phyloP scores from a whole-genome alignment of 2,797 vertebrate genomes.

The Spinus pinus region DNA sequence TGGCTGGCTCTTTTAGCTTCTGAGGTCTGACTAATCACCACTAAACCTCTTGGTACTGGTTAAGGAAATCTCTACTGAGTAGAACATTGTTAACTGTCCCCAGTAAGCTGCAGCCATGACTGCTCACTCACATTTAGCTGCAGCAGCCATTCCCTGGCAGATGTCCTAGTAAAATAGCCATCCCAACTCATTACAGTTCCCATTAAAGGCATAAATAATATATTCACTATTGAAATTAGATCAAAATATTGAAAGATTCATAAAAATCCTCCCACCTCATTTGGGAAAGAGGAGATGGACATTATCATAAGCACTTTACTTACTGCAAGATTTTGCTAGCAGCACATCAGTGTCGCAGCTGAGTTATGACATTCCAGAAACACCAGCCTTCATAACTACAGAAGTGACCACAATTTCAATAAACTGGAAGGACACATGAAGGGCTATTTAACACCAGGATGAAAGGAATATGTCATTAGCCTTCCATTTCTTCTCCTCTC shows the following conservation, averaged over 20 bases:
- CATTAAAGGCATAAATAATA: conserved; percentile 36
- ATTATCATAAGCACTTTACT: background rate
- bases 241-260: conserved; percentile 36
- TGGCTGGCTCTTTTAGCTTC: background rate
- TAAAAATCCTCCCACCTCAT: conserved; percentile 8
- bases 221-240: background rate
- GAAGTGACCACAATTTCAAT: conserved; percentile 16
- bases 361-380: conserved; percentile 14
- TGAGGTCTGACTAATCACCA: background rate
- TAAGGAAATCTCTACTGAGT: background rate
- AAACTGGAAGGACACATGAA: conserved; percentile 15
- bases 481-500: background rate
- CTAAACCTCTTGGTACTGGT: background rate
- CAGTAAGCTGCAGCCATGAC: background rate
- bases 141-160: conserved; percentile 22
- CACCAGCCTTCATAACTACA: background rate
- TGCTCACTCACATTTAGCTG: background rate
- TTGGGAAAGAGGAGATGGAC: background rate
- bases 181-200: background rate
- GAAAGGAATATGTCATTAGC: background rate
- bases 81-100: background rate
- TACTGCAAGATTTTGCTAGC: background rate
- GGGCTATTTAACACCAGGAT: background rate
- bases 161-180: background rate
- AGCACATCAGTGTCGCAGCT: background rate